A percentile compares a stretch with the other conserved stretches of the same genome.
Conservation (phyloP, 2,113 vertebrate species). For the Notothenia rossii region DNA sequence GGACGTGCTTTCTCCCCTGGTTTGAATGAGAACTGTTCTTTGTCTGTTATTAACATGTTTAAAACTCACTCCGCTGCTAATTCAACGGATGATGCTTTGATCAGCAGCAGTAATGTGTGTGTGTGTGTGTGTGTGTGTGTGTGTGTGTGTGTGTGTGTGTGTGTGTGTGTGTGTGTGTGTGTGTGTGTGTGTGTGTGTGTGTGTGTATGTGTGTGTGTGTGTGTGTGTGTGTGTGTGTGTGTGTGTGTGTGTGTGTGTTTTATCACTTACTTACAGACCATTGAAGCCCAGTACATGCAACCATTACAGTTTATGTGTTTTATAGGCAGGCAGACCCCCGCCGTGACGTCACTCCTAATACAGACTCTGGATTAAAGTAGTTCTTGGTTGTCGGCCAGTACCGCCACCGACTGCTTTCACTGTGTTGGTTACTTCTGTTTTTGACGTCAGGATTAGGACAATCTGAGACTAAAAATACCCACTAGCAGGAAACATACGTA, state of each 20-base stretch:
- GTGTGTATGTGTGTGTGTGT: constrained; percentile 12
- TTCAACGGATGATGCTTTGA: constrained; percentile 18
- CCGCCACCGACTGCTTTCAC: constrained; percentile 24
- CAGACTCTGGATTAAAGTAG: constrained; percentile 43
- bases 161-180: neutral
- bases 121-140: constrained; percentile 3
- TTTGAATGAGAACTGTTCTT: constrained; percentile 1
- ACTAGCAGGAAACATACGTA: neutral
- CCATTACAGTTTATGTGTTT: constrained; percentile 1
- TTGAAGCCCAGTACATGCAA: neutral
- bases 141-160: constrained; percentile 2
- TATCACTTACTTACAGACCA: neutral
- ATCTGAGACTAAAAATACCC: constrained; percentile 57
- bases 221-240: constrained; percentile 12
- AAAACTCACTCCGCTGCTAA: constrained; percentile 10
- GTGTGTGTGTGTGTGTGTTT: neutral
- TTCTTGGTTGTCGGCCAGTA: constrained; percentile 35
- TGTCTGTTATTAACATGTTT: constrained; percentile 20
- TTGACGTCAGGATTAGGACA: constrained; percentile 58
- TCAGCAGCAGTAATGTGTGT: neutral
- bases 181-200: neutral
- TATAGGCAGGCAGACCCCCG: neutral
- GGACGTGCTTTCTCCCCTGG: neutral
- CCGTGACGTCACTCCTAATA: neutral
- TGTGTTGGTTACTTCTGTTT: constrained; percentile 25